These are phyloP conservation scores for Actenoides hombroni DNA, from an alignment of 2,113 vertebrate genomes.

Conservation along the genomic window DNA sequence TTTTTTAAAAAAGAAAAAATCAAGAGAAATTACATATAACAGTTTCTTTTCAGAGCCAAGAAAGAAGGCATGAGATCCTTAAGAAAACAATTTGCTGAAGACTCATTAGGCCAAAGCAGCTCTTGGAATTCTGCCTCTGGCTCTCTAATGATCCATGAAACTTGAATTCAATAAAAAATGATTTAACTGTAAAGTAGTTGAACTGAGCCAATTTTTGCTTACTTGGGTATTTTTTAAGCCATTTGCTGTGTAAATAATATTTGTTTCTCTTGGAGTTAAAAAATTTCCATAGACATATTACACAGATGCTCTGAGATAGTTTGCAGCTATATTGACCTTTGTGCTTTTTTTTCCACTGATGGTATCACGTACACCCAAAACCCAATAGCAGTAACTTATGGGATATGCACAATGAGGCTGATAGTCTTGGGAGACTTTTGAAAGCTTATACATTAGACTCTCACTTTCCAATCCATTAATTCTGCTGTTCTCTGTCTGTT, in stretches of 20 bases:
- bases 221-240: slow-evolving; percentile 39
- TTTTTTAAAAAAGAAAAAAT: background rate
- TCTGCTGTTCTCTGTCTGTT: slow-evolving; percentile 74
- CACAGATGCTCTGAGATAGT: background rate
- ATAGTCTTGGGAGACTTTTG: slow-evolving; percentile 67
- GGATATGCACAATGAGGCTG: slow-evolving; percentile 57
- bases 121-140: slow-evolving; percentile 69
- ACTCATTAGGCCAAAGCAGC: slow-evolving; percentile 75
- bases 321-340: slow-evolving; percentile 52
- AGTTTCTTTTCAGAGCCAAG: slow-evolving; percentile 24
- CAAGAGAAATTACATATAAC: slow-evolving; percentile 13
- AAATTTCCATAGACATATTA: slow-evolving; percentile 24
- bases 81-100: slow-evolving; percentile 75
- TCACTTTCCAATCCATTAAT: slow-evolving; percentile 80
- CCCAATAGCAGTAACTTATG: slow-evolving; percentile 48
- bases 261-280: slow-evolving; percentile 60
- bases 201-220: slow-evolving; percentile 61
- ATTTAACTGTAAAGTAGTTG: slow-evolving; percentile 71
- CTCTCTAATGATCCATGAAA: slow-evolving; percentile 80
- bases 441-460: slow-evolving; percentile 73
- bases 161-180: slow-evolving; percentile 81
- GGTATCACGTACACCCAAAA: slow-evolving; percentile 19
- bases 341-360: background rate
- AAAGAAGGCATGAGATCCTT: slow-evolving; percentile 30
- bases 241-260: slow-evolving; percentile 69